A percentile compares a stretch with the other conserved stretches of the same genome.
phyloP scores from a whole-genome alignment of 2,113 vertebrate species.

The Nasalis larvatus region DNA sequence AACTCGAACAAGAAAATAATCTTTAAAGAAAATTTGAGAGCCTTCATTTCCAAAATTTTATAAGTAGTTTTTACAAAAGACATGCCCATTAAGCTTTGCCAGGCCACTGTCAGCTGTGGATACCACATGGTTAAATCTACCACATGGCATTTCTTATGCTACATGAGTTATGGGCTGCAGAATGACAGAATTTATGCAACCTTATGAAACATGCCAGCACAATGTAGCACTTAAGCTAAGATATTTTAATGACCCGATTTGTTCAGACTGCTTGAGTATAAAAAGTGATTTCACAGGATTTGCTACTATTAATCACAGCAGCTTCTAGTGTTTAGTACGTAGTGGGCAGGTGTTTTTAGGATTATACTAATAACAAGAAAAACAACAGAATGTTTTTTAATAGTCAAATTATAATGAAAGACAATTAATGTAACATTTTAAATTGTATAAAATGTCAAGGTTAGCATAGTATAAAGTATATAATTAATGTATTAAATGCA shows the following conservation, averaged over 20 bases:
- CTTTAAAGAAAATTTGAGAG: neutral
- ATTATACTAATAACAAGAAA: slow-evolving; percentile 60
- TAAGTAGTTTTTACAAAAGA: neutral
- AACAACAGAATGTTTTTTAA: slow-evolving; percentile 50
- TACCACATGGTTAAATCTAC: neutral
- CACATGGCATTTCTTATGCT: neutral
- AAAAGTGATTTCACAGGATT: slow-evolving; percentile 58
- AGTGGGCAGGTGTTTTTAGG: slow-evolving; percentile 57
- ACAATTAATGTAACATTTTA: slow-evolving; percentile 65
- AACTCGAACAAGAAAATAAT: neutral
- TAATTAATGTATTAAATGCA: slow-evolving; percentile 70
- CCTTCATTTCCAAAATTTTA: neutral
- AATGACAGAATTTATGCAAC: slow-evolving; percentile 17
- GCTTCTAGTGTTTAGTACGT: slow-evolving; percentile 30
- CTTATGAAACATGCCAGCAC: slow-evolving; percentile 12
- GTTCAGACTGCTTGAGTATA: slow-evolving; percentile 58
- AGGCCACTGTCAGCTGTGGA: neutral
- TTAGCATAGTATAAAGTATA: slow-evolving; percentile 55
- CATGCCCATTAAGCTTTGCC: neutral
- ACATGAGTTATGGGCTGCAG: neutral
- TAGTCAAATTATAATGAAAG: slow-evolving; percentile 66
- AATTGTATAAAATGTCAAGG: slow-evolving; percentile 57
- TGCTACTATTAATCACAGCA: slow-evolving; percentile 31
- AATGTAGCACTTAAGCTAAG: slow-evolving; percentile 45
- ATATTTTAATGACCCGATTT: slow-evolving; percentile 56